These are phyloP conservation scores for Drosophila anomalata DNA, from an alignment of 2,888 invertebrate genomes.

Conservation along the genomic window DNA sequence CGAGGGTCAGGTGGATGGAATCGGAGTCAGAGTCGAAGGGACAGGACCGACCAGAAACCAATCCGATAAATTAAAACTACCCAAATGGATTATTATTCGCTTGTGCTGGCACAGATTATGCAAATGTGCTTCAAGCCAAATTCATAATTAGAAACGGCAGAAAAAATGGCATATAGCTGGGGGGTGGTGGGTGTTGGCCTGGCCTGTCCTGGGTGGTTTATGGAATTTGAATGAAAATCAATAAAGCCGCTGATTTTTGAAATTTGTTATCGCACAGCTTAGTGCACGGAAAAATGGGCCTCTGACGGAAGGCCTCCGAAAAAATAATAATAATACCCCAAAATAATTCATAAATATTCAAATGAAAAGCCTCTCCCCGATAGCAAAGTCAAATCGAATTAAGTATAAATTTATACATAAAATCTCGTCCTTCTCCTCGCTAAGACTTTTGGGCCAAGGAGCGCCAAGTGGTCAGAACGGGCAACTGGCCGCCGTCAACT, in stretches of 20 bases:
- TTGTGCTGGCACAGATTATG: conserved; percentile 27
- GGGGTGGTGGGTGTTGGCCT: neutral
- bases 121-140: conserved; percentile 13
- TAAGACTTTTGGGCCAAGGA: conserved; percentile 2
- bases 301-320: neutral
- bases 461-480: conserved; percentile 33
- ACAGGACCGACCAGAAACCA: neutral
- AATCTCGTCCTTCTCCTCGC: conserved; percentile 40
- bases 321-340: conserved; percentile 3
- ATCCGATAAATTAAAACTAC: conserved; percentile 23
- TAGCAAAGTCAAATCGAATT: conserved; percentile 71
- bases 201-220: neutral
- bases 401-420: conserved; percentile 66
- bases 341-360: conserved; percentile 72
- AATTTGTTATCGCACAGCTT: conserved; percentile 22
- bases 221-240: conserved; percentile 18
- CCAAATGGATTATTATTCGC: conserved; percentile 20
- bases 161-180: neutral
- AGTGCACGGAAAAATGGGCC: conserved; percentile 1
- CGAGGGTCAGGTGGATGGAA: neutral
- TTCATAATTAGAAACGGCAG: conserved; percentile 19
- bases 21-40: neutral
- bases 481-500: conserved; percentile 54
- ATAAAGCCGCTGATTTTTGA: conserved; percentile 21
- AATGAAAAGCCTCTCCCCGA: conserved; percentile 66